phyloP scores from a whole-genome alignment of 2,888 invertebrate genomes.

The Branchinecta sandiegonensis region DNA sequence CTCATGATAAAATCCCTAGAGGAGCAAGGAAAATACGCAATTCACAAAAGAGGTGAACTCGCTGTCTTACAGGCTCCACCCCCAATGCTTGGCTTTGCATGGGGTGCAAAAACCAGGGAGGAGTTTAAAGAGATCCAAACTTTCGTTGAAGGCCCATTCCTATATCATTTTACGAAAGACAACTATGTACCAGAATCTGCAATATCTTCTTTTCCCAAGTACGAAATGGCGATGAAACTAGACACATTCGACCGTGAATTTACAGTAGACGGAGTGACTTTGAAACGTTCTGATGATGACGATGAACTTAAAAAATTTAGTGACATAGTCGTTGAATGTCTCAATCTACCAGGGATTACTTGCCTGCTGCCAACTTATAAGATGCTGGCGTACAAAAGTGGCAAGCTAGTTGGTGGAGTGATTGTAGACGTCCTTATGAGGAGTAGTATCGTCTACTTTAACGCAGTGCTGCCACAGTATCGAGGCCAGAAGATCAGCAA shows the following conservation, averaged over 20 bases:
- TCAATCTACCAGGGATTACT: not conserved
- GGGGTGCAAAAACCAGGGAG: not conserved
- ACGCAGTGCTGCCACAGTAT: slow-evolving; percentile 9
- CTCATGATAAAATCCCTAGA: no score
- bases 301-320: slow-evolving; percentile 8
- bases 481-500: not conserved
- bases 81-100: not conserved
- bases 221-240: not conserved
- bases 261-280: not conserved
- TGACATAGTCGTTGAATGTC: not conserved
- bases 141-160: not conserved
- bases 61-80: not conserved
- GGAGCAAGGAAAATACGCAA: no score
- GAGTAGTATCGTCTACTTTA: not conserved
- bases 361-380: not conserved
- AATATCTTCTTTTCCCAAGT: not conserved
- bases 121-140: not conserved
- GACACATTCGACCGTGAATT: not conserved
- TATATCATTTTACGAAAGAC: not conserved
- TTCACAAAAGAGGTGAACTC: no score
- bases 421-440: not conserved
- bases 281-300: not conserved
- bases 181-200: not conserved
- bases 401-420: not conserved
- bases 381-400: not conserved